Evolutionary conservation across 1,140 invertebrate genomes (phyloP).

Genomic region (Cyphomyrmex costatus): DNA sequence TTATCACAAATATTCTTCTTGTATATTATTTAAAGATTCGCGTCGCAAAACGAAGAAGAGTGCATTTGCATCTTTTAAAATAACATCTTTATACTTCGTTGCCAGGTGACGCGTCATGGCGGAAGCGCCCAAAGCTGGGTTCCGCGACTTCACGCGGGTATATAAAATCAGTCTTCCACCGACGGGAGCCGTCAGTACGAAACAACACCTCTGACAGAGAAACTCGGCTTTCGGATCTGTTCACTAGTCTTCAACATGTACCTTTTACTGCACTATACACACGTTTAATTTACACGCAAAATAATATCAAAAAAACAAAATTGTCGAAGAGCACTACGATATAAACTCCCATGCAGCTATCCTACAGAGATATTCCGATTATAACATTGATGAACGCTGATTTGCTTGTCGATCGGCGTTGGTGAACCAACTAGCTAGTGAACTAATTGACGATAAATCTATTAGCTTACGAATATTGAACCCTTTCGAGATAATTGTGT

Average conservation of each 20-base stretch:
- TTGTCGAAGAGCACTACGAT: not conserved
- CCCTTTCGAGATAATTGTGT: constrained; percentile 27
- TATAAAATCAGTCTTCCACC: constrained; percentile 76
- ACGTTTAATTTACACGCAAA: constrained; percentile 8
- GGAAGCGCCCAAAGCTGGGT: constrained; percentile 69
- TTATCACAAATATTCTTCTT: not conserved
- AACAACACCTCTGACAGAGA: constrained; percentile 73
- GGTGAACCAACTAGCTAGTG: not conserved
- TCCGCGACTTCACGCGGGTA: constrained; percentile 61
- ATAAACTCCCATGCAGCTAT: not conserved
- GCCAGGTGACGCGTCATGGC: constrained; percentile 70
- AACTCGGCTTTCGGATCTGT: constrained; percentile 66
- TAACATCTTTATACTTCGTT: constrained; percentile 21
- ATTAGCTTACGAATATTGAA: constrained; percentile 3
- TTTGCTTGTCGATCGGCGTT: not conserved
- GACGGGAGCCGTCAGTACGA: constrained; percentile 76
- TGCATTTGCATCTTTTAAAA: constrained; percentile 20
- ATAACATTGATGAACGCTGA: not conserved
- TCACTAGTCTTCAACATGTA: constrained; percentile 49
- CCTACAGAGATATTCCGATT: not conserved
- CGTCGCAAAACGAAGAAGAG: not conserved
- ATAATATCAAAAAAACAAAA: not conserved
- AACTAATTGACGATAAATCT: constrained; percentile 4
- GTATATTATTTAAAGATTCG: not conserved
- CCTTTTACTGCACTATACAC: not conserved